phyloP scores from a whole-genome alignment of 1,140 invertebrate species.

The Hycleus cichorii region DNA sequence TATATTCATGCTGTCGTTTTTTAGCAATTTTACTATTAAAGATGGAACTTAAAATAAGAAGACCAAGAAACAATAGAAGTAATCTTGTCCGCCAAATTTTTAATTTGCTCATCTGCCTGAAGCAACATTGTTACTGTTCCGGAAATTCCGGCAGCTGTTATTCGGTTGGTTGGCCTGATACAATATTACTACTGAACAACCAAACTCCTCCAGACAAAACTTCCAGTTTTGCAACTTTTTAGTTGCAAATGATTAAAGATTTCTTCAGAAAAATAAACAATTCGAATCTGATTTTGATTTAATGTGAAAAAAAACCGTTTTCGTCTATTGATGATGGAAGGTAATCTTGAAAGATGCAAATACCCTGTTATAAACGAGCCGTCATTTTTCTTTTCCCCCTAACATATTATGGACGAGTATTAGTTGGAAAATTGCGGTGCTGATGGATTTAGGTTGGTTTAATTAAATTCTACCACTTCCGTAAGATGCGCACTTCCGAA shows the following conservation, averaged over 20 bases:
- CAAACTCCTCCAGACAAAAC: too few relatives aligned
- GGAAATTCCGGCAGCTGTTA: constrained; percentile 16
- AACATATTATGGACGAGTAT: constrained; percentile 27
- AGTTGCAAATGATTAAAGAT: too few relatives aligned
- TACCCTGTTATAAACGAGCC: constrained; percentile 24
- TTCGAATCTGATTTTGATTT: too few relatives aligned
- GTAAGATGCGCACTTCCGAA: constrained; percentile 1
- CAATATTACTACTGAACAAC: constrained; percentile 5
- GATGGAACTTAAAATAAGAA: too few relatives aligned
- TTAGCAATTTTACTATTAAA: too few relatives aligned
- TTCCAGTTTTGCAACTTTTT: too few relatives aligned
- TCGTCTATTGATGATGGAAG: too few relatives aligned
- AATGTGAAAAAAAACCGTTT: too few relatives aligned
- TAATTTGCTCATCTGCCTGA: constrained; percentile 11
- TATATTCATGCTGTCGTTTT: too few relatives aligned
- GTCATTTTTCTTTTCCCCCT: constrained; percentile 20
- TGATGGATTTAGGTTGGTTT: constrained; percentile 27
- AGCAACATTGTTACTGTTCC: constrained; percentile 2
- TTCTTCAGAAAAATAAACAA: too few relatives aligned
- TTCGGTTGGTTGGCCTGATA: constrained; percentile 15
- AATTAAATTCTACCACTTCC: constrained; percentile 29
- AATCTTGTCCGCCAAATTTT: constrained; percentile 14
- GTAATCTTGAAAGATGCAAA: constrained; percentile 27
- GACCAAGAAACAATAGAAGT: not conserved
- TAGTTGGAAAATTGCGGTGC: constrained; percentile 28